Evolutionary conservation across 30 jellyfish, hydroid and myxozoan genomes (phyloP), one percentile per base, ranked within the genome.

Genomic region (Chrysaora quinquecirrha): DNA sequence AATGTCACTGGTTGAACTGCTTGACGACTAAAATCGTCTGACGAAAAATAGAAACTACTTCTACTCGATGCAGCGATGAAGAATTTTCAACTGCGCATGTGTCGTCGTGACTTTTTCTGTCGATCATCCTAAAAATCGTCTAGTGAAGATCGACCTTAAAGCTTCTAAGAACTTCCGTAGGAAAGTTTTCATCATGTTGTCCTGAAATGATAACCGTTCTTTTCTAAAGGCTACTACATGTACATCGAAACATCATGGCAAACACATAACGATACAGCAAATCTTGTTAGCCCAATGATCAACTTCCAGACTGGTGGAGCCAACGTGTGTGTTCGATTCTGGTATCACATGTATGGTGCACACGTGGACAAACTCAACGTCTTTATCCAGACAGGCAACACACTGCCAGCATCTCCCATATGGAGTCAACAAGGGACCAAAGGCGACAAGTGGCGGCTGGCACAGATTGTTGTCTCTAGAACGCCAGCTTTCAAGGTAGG

Each of bases 341-440:
- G 97, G 96, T 94, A 87, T 73, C 99, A 94, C 80, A 94, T 94
- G 99, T 94, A 82, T 64, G 99, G 99, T 29, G 90, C 96, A 19
- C 99, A 94, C 63, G 97, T 94, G 20, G 99, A 96, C 74, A 60
- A 88, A 7, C 75, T 94, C 43, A 94, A 83, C 25, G 95, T 94
- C 27, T 85, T 73, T 81, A 60, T 60, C 3, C 64, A 75, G 58
- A 56, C 82, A 3, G 82, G 95, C 3, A 64, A 81, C 38, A 66
- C 86, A 3, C 16, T 94, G 65, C 96, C 97, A 6, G 30, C 83
- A 24, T 54, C n/a, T 1, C 98, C 98, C 18, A 67, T 88, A 6
- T 94, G 99, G 99, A 69, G 67, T 27, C 81, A 84, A 54, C 71
- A 80, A 50, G 99, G 99, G 20, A 81, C 97, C 0, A 89, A 89